These are phyloP conservation scores for Gryllus longicercus DNA, from an alignment of 2,888 invertebrate species.

Conservation along the genomic window DNA sequence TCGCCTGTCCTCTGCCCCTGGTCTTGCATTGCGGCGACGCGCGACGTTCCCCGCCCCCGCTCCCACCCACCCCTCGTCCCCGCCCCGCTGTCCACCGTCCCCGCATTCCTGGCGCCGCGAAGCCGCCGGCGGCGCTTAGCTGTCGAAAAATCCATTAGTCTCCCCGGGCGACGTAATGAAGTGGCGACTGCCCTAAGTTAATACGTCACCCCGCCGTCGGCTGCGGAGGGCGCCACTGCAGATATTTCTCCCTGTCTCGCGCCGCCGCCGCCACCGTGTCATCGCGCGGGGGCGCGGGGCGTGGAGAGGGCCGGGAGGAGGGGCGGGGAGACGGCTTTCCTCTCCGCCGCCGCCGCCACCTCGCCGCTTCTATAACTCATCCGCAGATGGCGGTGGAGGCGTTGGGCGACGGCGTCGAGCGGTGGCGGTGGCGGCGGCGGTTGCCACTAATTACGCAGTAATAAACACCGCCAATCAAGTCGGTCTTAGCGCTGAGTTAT, in stretches of 20 bases:
- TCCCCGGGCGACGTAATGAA: not conserved
- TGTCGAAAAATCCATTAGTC: slow-evolving; percentile 8
- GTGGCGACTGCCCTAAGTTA: not conserved
- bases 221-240: slow-evolving; percentile 3
- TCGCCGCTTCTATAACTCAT: slow-evolving; percentile 17
- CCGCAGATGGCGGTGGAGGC: not conserved
- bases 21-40: too few species aligned
- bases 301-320: not conserved
- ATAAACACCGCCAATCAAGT: slow-evolving; percentile 34
- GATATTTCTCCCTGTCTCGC: not conserved
- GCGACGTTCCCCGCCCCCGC: too few species aligned
- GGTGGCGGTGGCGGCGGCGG: not conserved
- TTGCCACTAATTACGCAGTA: slow-evolving; percentile 32
- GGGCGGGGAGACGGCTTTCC: not conserved
- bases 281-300: not conserved
- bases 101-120: not conserved
- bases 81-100: too few species aligned
- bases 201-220: not conserved
- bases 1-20: too few species aligned
- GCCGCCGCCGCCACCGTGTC: not conserved
- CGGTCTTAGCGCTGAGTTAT: slow-evolving; percentile 27
- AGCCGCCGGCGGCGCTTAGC: not conserved
- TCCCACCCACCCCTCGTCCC: too few species aligned
- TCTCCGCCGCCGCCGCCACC: not conserved
- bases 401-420: not conserved